Evolutionary conservation across 2,888 invertebrate genomes (phyloP), one percentile per base, ranked within the genome.

Genomic region (Prosapia bicincta): DNA sequence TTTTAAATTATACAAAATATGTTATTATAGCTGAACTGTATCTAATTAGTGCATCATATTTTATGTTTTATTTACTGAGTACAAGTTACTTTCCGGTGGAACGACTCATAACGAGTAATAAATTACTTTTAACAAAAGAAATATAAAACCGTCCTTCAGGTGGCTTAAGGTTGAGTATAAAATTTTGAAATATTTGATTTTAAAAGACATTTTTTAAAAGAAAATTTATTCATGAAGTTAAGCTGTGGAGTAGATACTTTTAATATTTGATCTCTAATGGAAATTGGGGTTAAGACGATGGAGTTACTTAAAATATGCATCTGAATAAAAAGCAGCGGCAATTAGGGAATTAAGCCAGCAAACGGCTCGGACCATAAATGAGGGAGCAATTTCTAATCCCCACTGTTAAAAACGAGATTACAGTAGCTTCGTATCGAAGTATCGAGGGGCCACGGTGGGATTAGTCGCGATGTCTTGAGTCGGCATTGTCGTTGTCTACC

Each of bases 331-430:
- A 72, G 72, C 66, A 72, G 72, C 66, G 54, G 76, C 69, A 76
- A 72, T 72, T 76, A 72, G 71, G 28, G 73, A 70, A 66, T 43
- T 70, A 71, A 71, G 73, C 74, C 70, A 68, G 38, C 72, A 54
- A 67, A 71, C 73, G 69, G 20, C 66, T 67, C 69, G 69, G 69
- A 66, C 76, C 76, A 76, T 76, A 74, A 76, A 76, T 76, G 76
- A 74, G 74, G 66, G 76, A 71, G 76, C 76, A 74, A 43, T 13
- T 69, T 76, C 66, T 76, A 76, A 76, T 76, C 76, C 76, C 43
- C 25, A 67, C 76, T 76, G 76, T 76, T 76, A 76, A 76, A 76
- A 74, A 74, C 76, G 74, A 74, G 76, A 76, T 76, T 76, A 76
- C 76, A 68, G 20, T 54, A 54, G 74, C 28, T 23, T 70, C 43